Evolutionary conservation across 2,113 vertebrate genomes (phyloP), one percentile per base, ranked within the genome.

Genomic region (Dendropsophus ebraccatus): DNA sequence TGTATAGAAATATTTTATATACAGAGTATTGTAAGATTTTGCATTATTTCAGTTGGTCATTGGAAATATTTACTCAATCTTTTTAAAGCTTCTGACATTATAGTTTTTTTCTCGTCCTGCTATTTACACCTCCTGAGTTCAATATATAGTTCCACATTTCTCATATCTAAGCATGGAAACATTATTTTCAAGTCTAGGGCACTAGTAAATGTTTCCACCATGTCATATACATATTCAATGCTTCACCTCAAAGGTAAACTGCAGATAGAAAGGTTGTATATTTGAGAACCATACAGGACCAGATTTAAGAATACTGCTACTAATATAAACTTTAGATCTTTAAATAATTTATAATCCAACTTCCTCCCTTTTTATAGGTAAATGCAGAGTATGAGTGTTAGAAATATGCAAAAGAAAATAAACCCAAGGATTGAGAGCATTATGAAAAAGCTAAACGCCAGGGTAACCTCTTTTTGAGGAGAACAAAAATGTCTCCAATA

Each of bases 401-500:
- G 21, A 76, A 76, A 50, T 76, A 54, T 77, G 25, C 28, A 77
- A 21, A 77, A 54, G 14, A 30, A 77, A 77, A 54, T 32, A 49
- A 50, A 77, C 41, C 5, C 17, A 77, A 77, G 74, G 1, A 30
- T 49, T 77, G 16, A 77, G 74, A 54, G 17, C 49, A n/a, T 54
- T 54, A 77, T 77, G 17, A 35, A 77, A 74, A 77, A 28, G 49
- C n/a, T 28, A 52, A 50, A 76, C 8, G 45, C 13, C 25, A 32
- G 49, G 54, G n/a, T 54, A 50, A 82, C 17, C 47, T 25, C 67
- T 82, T 28, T 82, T 77, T 77, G 74, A 77, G 47, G 25, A 76
- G 73, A 84, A 77, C 12, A 12, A 79, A 86, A 72, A 81, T 58
- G 19, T 74, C 58, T 62, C 58, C 37, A 81, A 73, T 87, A 78